Conservation (phyloP, 2,888 invertebrate species). For the Cenopis cana region DNA sequence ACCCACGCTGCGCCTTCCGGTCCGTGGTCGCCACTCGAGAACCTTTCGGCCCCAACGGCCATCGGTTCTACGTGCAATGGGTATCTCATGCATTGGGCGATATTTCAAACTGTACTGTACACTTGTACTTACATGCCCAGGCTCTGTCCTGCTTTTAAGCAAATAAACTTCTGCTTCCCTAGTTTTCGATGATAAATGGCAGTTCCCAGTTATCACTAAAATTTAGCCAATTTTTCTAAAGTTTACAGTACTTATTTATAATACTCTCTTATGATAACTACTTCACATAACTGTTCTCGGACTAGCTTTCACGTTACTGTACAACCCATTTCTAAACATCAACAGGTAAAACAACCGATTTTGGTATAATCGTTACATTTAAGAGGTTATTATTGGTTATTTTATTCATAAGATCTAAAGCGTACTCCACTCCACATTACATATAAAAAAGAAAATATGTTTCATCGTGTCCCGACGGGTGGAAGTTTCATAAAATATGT, state of each 20-base stretch:
- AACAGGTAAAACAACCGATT: conserved; percentile 10
- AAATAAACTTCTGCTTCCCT: conserved; percentile 25
- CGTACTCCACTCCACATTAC: neutral
- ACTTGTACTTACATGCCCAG: too few relatives aligned
- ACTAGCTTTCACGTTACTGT: conserved; percentile 53
- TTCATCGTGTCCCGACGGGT: neutral
- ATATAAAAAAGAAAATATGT: neutral
- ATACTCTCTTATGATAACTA: conserved; percentile 48
- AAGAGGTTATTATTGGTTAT: conserved; percentile 10
- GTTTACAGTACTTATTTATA: conserved; percentile 51
- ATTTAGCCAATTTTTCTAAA: conserved; percentile 34
- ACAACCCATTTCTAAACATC: conserved; percentile 49
- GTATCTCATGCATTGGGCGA: too few relatives aligned
- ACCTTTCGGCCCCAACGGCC: too few relatives aligned
- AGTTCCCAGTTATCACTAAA: conserved; percentile 4
- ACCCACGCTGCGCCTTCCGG: too few relatives aligned
- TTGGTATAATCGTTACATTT: neutral
- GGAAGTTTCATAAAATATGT: neutral
- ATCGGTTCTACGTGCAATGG: too few relatives aligned
- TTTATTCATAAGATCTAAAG: neutral
- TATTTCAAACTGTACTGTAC: too few relatives aligned
- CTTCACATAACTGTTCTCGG: conserved; percentile 52
- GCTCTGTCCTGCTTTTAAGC: neutral
- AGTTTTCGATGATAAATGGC: conserved; percentile 28
- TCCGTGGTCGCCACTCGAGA: too few relatives aligned